Evolutionary conservation across 2,797 vertebrate genomes (phyloP).

Genomic region (Poeciliopsis turneri): DNA sequence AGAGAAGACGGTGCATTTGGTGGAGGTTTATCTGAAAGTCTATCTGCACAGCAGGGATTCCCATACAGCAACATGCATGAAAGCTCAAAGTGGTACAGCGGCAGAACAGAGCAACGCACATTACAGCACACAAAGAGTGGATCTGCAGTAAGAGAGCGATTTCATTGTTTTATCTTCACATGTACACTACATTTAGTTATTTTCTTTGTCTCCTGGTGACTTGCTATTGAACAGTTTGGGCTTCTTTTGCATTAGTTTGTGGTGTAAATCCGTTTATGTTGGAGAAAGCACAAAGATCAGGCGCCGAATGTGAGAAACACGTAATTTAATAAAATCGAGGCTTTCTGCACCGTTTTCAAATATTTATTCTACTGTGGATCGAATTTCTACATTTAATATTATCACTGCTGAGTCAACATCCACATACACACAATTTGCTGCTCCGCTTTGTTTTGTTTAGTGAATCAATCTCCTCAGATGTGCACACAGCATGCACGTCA

Average conservation of each 20-base stretch:
- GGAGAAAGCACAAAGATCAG: conserved; percentile 7
- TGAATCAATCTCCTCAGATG: neutral
- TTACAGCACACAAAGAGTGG: neutral
- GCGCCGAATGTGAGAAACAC: neutral
- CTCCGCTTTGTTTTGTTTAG: conserved; percentile 1
- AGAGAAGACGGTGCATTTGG: neutral
- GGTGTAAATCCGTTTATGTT: neutral
- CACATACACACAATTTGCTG: conserved; percentile 2
- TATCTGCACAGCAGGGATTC: neutral
- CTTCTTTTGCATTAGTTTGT: neutral
- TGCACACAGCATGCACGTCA: neutral
- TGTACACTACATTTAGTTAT: neutral
- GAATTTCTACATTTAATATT: conserved; percentile 1
- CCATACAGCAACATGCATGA: neutral
- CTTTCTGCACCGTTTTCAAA: conserved; percentile 21
- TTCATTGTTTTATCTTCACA: neutral
- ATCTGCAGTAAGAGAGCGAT: neutral
- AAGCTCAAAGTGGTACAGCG: neutral
- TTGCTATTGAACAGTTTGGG: neutral
- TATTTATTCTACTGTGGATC: conserved; percentile 5
- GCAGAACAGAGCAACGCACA: neutral
- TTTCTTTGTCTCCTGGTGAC: neutral
- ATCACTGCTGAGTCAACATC: conserved; percentile 1
- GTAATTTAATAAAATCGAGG: neutral
- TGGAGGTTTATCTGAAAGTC: neutral